Percentiles rank a stretch among this genome's conserved stretches.
Evolutionary conservation across 2,113 vertebrate species (phyloP).

Genomic region (Caretta caretta): DNA sequence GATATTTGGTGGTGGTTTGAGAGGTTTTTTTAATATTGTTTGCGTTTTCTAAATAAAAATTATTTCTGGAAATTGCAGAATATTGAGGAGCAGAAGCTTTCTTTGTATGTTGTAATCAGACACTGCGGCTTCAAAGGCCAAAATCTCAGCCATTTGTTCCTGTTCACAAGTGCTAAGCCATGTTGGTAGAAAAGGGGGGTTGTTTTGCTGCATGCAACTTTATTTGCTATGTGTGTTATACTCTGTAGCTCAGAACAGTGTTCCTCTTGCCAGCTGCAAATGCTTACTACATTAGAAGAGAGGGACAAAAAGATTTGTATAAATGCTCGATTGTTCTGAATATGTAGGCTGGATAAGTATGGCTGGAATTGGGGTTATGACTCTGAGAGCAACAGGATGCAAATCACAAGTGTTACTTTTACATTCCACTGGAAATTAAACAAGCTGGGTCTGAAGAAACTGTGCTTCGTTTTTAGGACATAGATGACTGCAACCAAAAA

Average conservation of each 20-base stretch:
- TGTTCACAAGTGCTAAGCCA: constrained; percentile 30
- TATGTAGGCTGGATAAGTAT: constrained; percentile 82
- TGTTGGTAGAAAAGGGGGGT: constrained; percentile 29
- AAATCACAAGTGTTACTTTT: constrained; percentile 62
- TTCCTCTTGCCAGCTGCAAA: constrained; percentile 53
- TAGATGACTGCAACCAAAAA: constrained; percentile 61
- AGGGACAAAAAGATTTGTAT: constrained; percentile 37
- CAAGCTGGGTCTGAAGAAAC: constrained; percentile 54
- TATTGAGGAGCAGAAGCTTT: background rate
- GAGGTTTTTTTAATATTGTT: background rate
- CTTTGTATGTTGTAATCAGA: background rate
- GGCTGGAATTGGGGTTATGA: constrained; percentile 82
- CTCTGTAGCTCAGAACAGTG: constrained; percentile 61
- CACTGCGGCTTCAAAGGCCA: background rate
- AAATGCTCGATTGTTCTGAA: constrained; percentile 77
- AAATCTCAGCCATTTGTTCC: background rate
- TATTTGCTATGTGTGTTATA: constrained; percentile 36
- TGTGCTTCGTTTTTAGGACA: constrained; percentile 70
- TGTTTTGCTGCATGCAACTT: background rate
- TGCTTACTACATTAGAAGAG: constrained; percentile 52
- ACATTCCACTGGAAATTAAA: constrained; percentile 63
- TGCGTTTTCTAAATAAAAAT: background rate
- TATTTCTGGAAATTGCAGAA: background rate
- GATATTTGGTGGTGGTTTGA: background rate
- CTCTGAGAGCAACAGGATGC: constrained; percentile 57